These are phyloP conservation scores for Dolichoris vasculosae DNA, from an alignment of 1,140 invertebrate species.

Conservation along the genomic window DNA sequence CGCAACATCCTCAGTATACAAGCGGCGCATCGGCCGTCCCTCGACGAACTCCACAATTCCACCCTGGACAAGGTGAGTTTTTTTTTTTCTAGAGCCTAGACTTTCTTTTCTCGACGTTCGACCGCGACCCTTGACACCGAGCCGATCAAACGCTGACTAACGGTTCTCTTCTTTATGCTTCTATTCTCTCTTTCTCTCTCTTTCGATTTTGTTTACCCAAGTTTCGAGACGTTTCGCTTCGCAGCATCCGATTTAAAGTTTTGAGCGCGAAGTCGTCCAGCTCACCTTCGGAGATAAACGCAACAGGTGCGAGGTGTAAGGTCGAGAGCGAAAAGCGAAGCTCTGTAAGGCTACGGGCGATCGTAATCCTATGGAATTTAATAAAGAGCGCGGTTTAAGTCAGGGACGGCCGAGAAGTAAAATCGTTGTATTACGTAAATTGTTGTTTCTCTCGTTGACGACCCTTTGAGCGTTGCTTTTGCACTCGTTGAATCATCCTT, in stretches of 20 bases:
- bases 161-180: too few relatives aligned
- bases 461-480: not conserved
- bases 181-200: not conserved
- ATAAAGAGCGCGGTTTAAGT: not conserved
- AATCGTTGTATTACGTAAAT: constrained; percentile 43
- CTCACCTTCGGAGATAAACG: not conserved
- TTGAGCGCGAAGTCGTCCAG: not conserved
- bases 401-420: constrained; percentile 10
- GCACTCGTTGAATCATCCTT: not conserved
- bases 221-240: too few relatives aligned
- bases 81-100: too few relatives aligned
- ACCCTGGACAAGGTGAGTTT: constrained; percentile 85
- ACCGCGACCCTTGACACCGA: not conserved
- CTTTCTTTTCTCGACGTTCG: too few relatives aligned
- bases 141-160: not conserved
- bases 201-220: not conserved
- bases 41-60: constrained; percentile 94
- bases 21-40: constrained; percentile 89
- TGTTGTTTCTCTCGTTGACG: constrained; percentile 9
- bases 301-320: not conserved
- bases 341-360: not conserved
- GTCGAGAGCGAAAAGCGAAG: not conserved
- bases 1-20: constrained; percentile 94
- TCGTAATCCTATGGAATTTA: constrained; percentile 30
- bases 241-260: too few relatives aligned